Conservation (phyloP, 1,140 invertebrate genomes). For the Ganaspis sp. region DNA sequence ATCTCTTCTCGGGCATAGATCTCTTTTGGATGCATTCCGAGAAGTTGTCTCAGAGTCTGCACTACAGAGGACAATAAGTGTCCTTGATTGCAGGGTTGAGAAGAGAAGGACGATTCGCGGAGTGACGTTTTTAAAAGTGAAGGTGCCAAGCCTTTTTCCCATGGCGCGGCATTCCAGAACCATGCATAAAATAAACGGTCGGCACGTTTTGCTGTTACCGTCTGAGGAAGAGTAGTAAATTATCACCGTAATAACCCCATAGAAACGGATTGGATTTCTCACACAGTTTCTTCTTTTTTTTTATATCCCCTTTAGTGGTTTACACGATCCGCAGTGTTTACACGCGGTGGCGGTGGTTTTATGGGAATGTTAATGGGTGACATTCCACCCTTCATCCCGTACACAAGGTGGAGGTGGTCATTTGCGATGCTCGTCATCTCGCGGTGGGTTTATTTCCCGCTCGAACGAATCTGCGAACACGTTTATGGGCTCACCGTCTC, state of each 20-base stretch:
- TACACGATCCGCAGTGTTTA: slow-evolving; percentile 57
- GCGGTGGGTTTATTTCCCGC: slow-evolving; percentile 58
- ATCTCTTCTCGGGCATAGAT: background rate
- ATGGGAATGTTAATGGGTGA: slow-evolving; percentile 70
- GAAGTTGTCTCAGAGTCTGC: background rate
- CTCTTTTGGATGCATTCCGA: background rate
- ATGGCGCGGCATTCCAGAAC: slow-evolving; percentile 59
- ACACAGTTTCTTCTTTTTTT: slow-evolving; percentile 45
- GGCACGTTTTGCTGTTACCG: slow-evolving; percentile 48
- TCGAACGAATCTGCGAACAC: slow-evolving; percentile 42
- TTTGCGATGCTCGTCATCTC: slow-evolving; percentile 50
- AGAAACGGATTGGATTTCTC: slow-evolving; percentile 70
- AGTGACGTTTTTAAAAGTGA: slow-evolving; percentile 53
- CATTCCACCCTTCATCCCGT: slow-evolving; percentile 61
- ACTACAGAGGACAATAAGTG: slow-evolving; percentile 17
- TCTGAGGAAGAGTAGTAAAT: slow-evolving; percentile 64
- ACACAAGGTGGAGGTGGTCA: slow-evolving; percentile 30
- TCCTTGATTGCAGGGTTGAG: slow-evolving; percentile 27
- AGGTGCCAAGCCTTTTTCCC: slow-evolving; percentile 55
- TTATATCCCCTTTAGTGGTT: slow-evolving; percentile 32
- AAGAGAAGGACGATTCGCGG: slow-evolving; percentile 37
- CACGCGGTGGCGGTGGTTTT: slow-evolving; percentile 64
- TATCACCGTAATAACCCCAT: slow-evolving; percentile 70
- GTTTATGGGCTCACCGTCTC: slow-evolving; percentile 37
- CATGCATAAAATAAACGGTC: slow-evolving; percentile 58